Conservation (phyloP, 2,797 vertebrate species). For the Sebastes minor region DNA sequence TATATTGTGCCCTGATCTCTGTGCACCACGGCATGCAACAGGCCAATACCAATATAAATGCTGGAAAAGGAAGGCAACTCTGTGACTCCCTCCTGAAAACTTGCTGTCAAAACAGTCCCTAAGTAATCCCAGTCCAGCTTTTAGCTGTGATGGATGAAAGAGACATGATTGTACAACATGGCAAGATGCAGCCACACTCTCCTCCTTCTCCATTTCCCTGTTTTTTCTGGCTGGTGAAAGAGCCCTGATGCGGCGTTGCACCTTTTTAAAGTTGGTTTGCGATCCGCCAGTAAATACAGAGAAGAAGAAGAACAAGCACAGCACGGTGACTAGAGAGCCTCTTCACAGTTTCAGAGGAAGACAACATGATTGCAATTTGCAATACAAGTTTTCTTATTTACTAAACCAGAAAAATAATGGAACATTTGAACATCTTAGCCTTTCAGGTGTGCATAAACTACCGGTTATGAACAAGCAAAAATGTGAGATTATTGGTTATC, state of each 20-base stretch:
- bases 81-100: constrained; percentile 16
- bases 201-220: neutral
- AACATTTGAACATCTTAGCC: neutral
- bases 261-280: too few species aligned
- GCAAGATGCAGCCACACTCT: constrained; percentile 24
- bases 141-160: constrained; percentile 45
- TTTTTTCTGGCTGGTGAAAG: constrained; percentile 40
- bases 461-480: too few species aligned
- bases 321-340: too few species aligned
- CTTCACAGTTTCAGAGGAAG: too few species aligned
- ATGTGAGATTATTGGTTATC: too few species aligned
- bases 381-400: too few species aligned
- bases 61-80: neutral
- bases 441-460: too few species aligned
- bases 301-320: too few species aligned
- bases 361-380: too few species aligned
- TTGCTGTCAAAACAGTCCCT: constrained; percentile 45
- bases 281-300: too few species aligned
- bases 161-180: neutral
- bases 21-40: neutral
- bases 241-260: constrained; percentile 52
- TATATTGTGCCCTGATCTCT: neutral
- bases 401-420: neutral
- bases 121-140: constrained; percentile 4
- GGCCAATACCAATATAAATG: neutral